A percentile compares a stretch with the other conserved stretches of the same genome.
Evolutionary conservation across 2,797 vertebrate genomes (phyloP).

Genomic region (Schizopygopsis malacanthus): DNA sequence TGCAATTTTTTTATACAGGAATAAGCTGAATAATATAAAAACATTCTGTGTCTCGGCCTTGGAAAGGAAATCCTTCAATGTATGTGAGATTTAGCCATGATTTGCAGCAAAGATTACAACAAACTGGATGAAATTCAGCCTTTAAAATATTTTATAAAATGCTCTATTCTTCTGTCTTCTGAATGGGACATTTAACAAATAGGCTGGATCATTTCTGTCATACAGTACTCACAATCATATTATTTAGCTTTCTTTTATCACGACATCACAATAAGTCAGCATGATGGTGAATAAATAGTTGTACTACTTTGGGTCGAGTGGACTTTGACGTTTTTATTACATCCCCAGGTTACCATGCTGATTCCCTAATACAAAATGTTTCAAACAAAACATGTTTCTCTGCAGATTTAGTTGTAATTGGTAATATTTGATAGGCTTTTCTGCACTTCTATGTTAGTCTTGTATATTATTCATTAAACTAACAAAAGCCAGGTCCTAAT

Average conservation of each 20-base stretch:
- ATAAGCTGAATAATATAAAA: neutral
- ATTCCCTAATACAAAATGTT: neutral
- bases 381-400: neutral
- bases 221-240: neutral
- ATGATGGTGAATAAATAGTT: neutral
- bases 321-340: neutral
- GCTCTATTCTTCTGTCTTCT: neutral
- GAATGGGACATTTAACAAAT: neutral
- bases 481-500: neutral
- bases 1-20: neutral
- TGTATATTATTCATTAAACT: neutral
- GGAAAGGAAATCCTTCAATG: neutral
- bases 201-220: neutral
- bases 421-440: neutral
- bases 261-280: neutral
- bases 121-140: neutral
- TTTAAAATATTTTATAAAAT: neutral
- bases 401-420: neutral
- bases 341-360: too few species aligned
- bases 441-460: neutral
- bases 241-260: neutral
- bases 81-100: neutral
- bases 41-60: neutral
- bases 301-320: neutral
- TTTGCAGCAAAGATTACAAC: neutral